Conservation (phyloP, 2,888 invertebrate species). For the Sabatieria punctata region DNA sequence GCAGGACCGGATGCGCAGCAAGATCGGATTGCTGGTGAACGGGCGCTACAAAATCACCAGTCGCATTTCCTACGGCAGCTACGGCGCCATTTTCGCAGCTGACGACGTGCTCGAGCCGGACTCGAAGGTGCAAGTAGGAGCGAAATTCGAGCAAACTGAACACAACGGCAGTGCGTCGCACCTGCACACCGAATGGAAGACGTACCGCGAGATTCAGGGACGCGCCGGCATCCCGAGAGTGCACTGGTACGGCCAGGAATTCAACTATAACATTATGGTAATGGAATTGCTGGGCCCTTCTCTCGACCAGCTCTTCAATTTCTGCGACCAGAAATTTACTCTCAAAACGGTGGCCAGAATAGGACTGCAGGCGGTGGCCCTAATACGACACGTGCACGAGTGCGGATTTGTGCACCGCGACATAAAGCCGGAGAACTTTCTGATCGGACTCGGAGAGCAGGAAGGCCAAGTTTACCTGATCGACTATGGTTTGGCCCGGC, state of each 20-base stretch:
- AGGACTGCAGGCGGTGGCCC: slow-evolving; percentile 17
- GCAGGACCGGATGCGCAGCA: slow-evolving; percentile 15
- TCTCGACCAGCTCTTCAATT: slow-evolving; percentile 19
- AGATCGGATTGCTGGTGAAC: slow-evolving; percentile 13
- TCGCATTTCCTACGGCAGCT: slow-evolving; percentile 17
- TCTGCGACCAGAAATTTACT: slow-evolving; percentile 16
- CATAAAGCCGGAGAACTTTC: slow-evolving; percentile 19
- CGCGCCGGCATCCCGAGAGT: slow-evolving; percentile 10
- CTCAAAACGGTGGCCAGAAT: slow-evolving; percentile 16
- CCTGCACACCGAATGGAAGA: too few relatives aligned
- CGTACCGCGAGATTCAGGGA: background rate
- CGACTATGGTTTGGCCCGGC: slow-evolving; percentile 19
- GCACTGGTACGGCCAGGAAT: slow-evolving; percentile 15
- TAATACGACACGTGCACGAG: slow-evolving; percentile 25
- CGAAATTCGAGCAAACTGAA: too few relatives aligned
- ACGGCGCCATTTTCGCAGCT: slow-evolving; percentile 17
- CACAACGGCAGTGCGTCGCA: too few relatives aligned
- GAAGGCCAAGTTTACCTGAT: slow-evolving; percentile 18
- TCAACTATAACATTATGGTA: slow-evolving; percentile 17
- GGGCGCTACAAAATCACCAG: slow-evolving; percentile 14
- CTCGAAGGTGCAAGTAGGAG: too few relatives aligned
- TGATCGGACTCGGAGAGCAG: slow-evolving; percentile 15
- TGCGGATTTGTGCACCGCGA: slow-evolving; percentile 29
- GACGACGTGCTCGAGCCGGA: slow-evolving; percentile 13
- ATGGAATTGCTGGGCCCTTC: slow-evolving; percentile 21